Evolutionary conservation across 37 sponge, comb jelly and placozoan genomes (phyloP).

Genomic region (Theonella swinhoei): DNA sequence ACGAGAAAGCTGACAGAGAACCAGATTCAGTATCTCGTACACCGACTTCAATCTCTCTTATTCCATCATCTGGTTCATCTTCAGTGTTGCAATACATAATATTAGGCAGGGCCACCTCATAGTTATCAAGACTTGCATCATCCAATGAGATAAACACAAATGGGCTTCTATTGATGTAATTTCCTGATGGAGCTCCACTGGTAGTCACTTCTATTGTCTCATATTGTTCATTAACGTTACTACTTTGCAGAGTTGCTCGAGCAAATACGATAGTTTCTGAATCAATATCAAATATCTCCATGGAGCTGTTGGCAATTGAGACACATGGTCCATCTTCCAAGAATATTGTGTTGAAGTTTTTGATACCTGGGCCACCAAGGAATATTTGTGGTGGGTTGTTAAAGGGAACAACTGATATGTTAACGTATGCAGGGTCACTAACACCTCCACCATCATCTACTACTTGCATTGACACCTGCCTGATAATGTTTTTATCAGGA

Average conservation of each 20-base stretch:
- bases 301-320: slow-evolving; percentile 7
- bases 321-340: slow-evolving; percentile 62
- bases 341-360: slow-evolving; percentile 22
- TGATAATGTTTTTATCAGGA: slow-evolving; percentile 11
- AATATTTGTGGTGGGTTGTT: slow-evolving; percentile 56
- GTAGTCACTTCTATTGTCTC: slow-evolving; percentile 4
- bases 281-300: slow-evolving; percentile 33
- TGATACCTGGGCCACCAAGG: slow-evolving; percentile 39
- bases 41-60: slow-evolving; percentile 26
- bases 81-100: slow-evolving; percentile 57
- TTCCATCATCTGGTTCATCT: slow-evolving; percentile 69
- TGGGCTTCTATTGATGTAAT: not conserved
- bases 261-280: slow-evolving; percentile 7
- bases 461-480: slow-evolving; percentile 40
- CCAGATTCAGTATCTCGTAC: slow-evolving; percentile 12
- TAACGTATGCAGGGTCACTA: slow-evolving; percentile 44
- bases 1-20: not conserved
- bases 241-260: not conserved
- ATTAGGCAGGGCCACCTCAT: slow-evolving; percentile 8
- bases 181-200: not conserved
- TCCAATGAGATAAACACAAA: not conserved
- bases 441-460: slow-evolving; percentile 50
- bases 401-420: slow-evolving; percentile 23
- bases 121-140: not conserved
- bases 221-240: not conserved